Evolutionary conservation across 2,797 vertebrate species (phyloP).

Genomic region (Spinus olivaceus): DNA sequence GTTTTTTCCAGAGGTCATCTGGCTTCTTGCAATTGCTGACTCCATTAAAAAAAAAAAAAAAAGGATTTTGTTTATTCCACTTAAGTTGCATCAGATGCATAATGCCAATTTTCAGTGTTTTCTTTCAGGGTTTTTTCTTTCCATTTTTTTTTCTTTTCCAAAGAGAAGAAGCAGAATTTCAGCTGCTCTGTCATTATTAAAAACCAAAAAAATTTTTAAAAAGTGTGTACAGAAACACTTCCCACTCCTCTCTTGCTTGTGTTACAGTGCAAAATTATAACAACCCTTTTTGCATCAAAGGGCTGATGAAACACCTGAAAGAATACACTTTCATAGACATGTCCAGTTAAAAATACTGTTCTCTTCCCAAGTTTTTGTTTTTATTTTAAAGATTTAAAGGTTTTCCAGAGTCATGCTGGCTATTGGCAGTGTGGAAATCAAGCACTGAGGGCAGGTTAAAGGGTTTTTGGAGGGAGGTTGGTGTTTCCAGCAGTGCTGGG

Average conservation of each 20-base stretch:
- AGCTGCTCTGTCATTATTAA: neutral
- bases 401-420: neutral
- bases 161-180: neutral
- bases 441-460: accelerated
- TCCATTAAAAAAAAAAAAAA: neutral
- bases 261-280: neutral
- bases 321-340: neutral
- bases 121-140: neutral
- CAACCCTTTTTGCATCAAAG: neutral
- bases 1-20: neutral
- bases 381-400: neutral
- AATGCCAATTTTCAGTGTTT: neutral
- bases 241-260: neutral
- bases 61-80: neutral
- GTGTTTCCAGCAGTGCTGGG: neutral
- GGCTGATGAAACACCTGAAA: neutral
- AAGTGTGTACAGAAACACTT: neutral
- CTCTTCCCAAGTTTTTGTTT: neutral
- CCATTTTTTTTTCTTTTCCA: neutral
- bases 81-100: neutral
- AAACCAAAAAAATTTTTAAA: neutral
- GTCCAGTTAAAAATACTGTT: neutral
- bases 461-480: neutral
- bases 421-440: neutral
- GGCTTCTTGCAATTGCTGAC: neutral